Evolutionary conservation across 1,140 invertebrate genomes (phyloP).

Genomic region (Ooceraea biroi): DNA sequence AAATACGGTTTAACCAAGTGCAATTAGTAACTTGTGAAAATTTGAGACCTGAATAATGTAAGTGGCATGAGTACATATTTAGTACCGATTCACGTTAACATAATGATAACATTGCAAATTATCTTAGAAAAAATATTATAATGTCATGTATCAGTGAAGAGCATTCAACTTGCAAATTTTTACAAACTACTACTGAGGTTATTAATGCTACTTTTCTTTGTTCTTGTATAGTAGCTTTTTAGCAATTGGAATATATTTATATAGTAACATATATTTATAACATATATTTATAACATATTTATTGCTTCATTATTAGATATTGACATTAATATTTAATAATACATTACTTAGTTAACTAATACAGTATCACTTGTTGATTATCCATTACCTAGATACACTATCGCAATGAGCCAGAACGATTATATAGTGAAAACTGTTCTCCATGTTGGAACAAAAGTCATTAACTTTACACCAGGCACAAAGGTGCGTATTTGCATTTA

Average conservation of each 20-base stretch:
- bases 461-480: conserved; percentile 82
- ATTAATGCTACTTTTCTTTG: neutral
- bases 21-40: no score
- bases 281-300: neutral
- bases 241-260: neutral
- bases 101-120: neutral
- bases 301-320: neutral
- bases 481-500: conserved; percentile 77
- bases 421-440: conserved; percentile 82
- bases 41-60: neutral
- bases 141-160: neutral
- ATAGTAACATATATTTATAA: no score
- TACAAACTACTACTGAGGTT: neutral
- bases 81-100: neutral
- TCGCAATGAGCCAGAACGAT: conserved; percentile 54
- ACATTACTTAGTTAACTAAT: neutral
- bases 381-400: conserved; percentile 8
- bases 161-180: neutral
- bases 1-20: no score
- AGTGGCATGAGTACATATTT: neutral
- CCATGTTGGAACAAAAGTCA: conserved; percentile 80
- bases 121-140: neutral
- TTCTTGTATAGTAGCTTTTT: neutral
- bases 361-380: neutral
- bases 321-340: no score